phyloP scores from a whole-genome alignment of 2,797 vertebrate species.

The Heterohyrax brucei region DNA sequence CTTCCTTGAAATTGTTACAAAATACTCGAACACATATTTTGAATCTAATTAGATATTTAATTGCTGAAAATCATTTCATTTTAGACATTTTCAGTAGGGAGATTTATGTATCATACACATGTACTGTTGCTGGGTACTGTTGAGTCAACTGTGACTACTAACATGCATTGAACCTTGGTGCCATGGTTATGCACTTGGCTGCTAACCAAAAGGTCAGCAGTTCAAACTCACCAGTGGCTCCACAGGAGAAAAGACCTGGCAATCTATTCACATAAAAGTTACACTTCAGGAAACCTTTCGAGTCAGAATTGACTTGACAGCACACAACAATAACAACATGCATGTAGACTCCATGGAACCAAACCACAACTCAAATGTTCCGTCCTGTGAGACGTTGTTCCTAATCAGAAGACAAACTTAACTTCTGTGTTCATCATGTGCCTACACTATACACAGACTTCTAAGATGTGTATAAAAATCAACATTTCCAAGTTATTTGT shows the following conservation, averaged over 20 bases:
- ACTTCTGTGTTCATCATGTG: not conserved
- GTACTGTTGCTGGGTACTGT: no score
- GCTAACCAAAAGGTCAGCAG: not conserved
- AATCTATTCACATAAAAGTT: no score
- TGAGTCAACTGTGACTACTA: no score
- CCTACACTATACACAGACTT: not conserved
- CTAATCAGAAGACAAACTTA: not conserved
- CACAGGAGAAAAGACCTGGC: not conserved
- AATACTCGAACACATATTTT: constrained; percentile 3
- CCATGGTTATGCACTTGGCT: not conserved
- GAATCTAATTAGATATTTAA: not conserved
- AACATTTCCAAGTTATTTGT: not conserved
- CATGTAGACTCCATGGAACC: not conserved
- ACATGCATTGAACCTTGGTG: not conserved
- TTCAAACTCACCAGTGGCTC: not conserved
- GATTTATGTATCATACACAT: not conserved
- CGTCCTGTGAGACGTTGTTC: not conserved
- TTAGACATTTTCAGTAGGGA: constrained; percentile 27
- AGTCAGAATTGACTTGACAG: not conserved
- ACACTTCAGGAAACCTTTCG: no score
- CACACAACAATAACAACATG: not conserved
- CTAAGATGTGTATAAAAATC: not conserved
- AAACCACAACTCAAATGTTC: not conserved
- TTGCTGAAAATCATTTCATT: not conserved
- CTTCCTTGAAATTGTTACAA: not conserved